These are phyloP conservation scores for Myotis brandtii DNA, from an alignment of 2,113 vertebrate genomes.

Conservation along the genomic window DNA sequence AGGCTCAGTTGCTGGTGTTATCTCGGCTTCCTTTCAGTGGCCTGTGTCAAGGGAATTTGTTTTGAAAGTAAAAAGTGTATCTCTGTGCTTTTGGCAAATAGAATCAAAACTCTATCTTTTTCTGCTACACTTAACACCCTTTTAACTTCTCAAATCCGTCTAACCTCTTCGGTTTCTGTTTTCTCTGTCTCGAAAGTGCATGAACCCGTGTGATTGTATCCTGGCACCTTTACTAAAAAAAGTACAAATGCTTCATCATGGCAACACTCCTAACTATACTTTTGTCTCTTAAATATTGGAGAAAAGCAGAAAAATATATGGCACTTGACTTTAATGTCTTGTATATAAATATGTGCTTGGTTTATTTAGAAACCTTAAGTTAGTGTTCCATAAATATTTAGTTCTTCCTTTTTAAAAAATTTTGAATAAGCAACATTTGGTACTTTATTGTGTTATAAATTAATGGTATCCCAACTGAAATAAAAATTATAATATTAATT, in stretches of 20 bases:
- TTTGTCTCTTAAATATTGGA: not conserved
- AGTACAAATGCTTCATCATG: slow-evolving; percentile 66
- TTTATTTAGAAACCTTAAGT: not conserved
- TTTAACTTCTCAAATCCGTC: slow-evolving; percentile 81
- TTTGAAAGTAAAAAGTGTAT: slow-evolving; percentile 80
- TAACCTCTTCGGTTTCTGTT: slow-evolving; percentile 79
- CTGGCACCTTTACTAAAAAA: slow-evolving; percentile 64
- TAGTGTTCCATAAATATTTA: not conserved
- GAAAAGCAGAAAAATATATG: not conserved
- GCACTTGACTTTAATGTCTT: not conserved
- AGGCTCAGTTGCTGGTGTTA: slow-evolving; percentile 73
- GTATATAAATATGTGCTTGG: not conserved
- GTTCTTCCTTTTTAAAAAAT: not conserved
- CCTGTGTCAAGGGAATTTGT: slow-evolving; percentile 73
- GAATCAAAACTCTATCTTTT: slow-evolving; percentile 79
- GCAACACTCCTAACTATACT: slow-evolving; percentile 43
- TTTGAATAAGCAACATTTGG: not conserved
- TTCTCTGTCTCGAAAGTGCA: slow-evolving; percentile 79
- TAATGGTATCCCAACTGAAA: not conserved
- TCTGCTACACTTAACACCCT: slow-evolving; percentile 76
- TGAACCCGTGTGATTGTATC: slow-evolving; percentile 56
- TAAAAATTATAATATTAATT: slow-evolving; percentile 9
- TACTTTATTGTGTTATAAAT: not conserved
- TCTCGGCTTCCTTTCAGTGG: slow-evolving; percentile 74
- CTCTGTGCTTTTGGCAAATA: slow-evolving; percentile 77